These are phyloP conservation scores for Brachionus asplanchnoidis DNA, from an alignment of 1,140 invertebrate species.

Conservation along the genomic window DNA sequence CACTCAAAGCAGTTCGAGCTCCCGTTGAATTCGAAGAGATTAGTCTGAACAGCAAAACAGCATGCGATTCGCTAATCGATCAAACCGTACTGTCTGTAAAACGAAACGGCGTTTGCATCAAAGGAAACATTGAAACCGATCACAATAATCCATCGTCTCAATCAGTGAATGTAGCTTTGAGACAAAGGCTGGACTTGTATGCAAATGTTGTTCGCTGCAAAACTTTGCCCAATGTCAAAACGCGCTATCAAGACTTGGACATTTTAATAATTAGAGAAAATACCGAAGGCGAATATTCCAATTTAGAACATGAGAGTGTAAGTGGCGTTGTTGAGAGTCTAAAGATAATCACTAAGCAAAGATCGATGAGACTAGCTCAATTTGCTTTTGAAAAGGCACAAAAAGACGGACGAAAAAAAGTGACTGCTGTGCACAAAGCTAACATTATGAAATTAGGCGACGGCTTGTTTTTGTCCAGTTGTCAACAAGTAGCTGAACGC, in stretches of 20 bases:
- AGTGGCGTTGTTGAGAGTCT: conserved; percentile 88
- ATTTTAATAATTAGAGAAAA: conserved; percentile 95
- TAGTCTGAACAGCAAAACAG: background rate
- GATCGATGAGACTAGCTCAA: conserved; percentile 90
- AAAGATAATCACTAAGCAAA: conserved; percentile 78
- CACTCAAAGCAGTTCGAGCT: conserved; percentile 68
- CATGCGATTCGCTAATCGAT: background rate
- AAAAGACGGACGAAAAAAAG: conserved; percentile 78
- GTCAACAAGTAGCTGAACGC: conserved; percentile 70
- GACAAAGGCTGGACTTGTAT: conserved; percentile 81
- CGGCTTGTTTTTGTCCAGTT: conserved; percentile 83
- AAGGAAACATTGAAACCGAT: conserved; percentile 42
- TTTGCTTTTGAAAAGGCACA: conserved; percentile 99
- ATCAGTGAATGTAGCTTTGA: conserved; percentile 45
- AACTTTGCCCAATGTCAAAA: conserved; percentile 81
- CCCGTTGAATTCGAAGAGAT: conserved; percentile 60
- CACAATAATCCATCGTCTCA: conserved; percentile 25
- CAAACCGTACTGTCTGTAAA: conserved; percentile 19
- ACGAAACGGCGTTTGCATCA: conserved; percentile 34
- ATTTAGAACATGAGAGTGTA: conserved; percentile 87
- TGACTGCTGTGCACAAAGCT: conserved; percentile 81
- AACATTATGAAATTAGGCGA: conserved; percentile 98
- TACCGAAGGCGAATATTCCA: conserved; percentile 97
- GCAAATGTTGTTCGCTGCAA: conserved; percentile 96
- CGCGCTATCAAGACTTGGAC: conserved; percentile 83